These are phyloP conservation scores for Augochlorella aurata DNA, from an alignment of 2,888 invertebrate genomes.

Conservation along the genomic window DNA sequence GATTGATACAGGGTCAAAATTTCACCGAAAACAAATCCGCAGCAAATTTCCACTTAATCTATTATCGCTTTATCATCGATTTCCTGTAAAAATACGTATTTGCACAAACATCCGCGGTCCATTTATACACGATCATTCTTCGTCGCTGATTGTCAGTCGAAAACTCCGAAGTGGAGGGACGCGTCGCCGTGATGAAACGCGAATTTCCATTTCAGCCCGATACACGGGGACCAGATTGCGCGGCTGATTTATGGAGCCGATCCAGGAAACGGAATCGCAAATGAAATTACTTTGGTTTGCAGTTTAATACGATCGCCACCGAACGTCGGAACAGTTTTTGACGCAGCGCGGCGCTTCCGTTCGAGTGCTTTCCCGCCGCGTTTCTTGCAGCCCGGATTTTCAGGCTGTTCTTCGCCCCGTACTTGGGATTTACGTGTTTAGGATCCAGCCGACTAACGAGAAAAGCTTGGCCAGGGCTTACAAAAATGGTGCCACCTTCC, in stretches of 20 bases:
- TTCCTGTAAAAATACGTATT: not conserved
- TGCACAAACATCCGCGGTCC: not conserved
- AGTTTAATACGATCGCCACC: slow-evolving; percentile 24
- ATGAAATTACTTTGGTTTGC: slow-evolving; percentile 24
- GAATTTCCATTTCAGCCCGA: slow-evolving; percentile 6
- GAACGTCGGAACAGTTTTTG: slow-evolving; percentile 7
- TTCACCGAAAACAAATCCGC: not conserved
- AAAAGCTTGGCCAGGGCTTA: not conserved
- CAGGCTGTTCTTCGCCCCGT: not conserved
- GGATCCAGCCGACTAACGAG: not conserved
- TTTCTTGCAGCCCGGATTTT: not conserved
- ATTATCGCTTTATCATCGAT: not conserved
- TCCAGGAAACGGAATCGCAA: slow-evolving; percentile 30
- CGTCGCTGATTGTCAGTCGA: not conserved
- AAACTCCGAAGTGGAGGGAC: not conserved
- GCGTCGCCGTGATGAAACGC: not conserved
- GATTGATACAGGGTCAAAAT: too few species aligned
- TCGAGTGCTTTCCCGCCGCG: not conserved
- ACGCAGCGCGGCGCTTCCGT: not conserved
- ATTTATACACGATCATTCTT: not conserved
- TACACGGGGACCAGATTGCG: slow-evolving; percentile 17
- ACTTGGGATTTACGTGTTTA: not conserved
- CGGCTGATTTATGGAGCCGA: slow-evolving; percentile 18
- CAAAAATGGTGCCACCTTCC: slow-evolving; percentile 26
- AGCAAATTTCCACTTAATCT: not conserved